A percentile compares a stretch with the other conserved stretches of the same genome.
Evolutionary conservation across 30 jellyfish, hydroid and myxozoan genomes (phyloP).

Genomic region (Turritopsis rubra): DNA sequence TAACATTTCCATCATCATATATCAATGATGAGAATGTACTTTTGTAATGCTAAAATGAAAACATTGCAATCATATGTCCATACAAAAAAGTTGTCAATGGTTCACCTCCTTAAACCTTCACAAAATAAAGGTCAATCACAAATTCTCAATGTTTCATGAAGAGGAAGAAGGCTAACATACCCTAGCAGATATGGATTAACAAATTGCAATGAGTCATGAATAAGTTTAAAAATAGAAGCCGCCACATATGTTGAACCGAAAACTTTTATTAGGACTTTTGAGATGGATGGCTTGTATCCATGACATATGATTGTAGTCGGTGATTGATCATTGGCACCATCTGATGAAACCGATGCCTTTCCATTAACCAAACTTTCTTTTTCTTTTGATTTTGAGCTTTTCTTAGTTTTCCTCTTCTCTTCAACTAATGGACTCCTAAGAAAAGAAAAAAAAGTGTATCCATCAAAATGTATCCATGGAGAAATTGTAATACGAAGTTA

Average conservation of each 20-base stretch:
- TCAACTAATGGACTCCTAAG: constrained; percentile 17
- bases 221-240: constrained; percentile 52
- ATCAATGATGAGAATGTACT: no score
- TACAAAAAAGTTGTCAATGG: no score
- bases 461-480: no score
- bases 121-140: no score
- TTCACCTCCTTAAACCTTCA: no score
- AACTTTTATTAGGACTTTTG: constrained; percentile 38
- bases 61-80: no score
- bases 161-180: constrained; percentile 6
- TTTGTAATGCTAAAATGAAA: no score
- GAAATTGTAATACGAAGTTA: no score
- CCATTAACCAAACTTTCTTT: neutral
- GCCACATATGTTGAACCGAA: constrained; percentile 50
- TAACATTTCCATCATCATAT: no score
- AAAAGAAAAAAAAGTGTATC: neutral
- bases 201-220: constrained; percentile 66
- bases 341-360: neutral
- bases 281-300: constrained; percentile 47
- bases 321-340: neutral
- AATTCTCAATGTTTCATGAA: neutral
- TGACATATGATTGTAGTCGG: neutral
- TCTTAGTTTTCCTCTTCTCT: neutral
- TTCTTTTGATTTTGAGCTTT: neutral
- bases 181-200: constrained; percentile 65